phyloP scores from a whole-genome alignment of 1,140 invertebrate species.

The Octopus bimaculoides region DNA sequence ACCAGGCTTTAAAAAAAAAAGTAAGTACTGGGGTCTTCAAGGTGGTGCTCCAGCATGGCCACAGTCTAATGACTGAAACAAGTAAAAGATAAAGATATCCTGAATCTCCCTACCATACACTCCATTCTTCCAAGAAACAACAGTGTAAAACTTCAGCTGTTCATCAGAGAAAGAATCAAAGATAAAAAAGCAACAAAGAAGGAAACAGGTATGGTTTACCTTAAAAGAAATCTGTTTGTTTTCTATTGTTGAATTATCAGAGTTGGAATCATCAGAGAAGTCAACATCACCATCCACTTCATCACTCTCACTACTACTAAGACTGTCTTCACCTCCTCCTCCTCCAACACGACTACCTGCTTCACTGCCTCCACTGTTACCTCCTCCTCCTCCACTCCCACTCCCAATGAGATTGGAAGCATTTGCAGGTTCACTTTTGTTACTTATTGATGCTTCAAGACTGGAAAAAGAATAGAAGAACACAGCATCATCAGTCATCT shows the following conservation, averaged over 20 bases:
- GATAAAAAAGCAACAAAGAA: background rate
- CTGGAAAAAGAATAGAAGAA: background rate
- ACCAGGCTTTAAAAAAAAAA: too few species aligned
- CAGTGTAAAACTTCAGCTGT: background rate
- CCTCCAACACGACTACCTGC: background rate
- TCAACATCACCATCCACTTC: slow-evolving; percentile 32
- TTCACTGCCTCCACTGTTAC: slow-evolving; percentile 19
- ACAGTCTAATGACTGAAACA: background rate
- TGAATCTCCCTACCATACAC: background rate
- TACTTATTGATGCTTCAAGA: background rate
- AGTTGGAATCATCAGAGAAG: slow-evolving; percentile 25
- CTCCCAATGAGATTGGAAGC: background rate
- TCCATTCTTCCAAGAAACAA: background rate
- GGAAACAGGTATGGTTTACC: slow-evolving; percentile 17
- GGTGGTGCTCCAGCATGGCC: background rate
- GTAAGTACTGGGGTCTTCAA: background rate
- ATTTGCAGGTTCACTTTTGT: background rate
- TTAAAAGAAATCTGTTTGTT: slow-evolving; percentile 29
- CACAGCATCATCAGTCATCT: background rate
- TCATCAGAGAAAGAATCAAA: background rate
- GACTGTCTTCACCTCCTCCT: slow-evolving; percentile 22
- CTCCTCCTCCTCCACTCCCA: background rate
- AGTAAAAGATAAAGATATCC: background rate
- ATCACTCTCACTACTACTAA: slow-evolving; percentile 30
- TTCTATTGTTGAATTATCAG: slow-evolving; percentile 19